phyloP scores from a whole-genome alignment of 1,140 invertebrate species.

The Trigoniulus corallinus region DNA sequence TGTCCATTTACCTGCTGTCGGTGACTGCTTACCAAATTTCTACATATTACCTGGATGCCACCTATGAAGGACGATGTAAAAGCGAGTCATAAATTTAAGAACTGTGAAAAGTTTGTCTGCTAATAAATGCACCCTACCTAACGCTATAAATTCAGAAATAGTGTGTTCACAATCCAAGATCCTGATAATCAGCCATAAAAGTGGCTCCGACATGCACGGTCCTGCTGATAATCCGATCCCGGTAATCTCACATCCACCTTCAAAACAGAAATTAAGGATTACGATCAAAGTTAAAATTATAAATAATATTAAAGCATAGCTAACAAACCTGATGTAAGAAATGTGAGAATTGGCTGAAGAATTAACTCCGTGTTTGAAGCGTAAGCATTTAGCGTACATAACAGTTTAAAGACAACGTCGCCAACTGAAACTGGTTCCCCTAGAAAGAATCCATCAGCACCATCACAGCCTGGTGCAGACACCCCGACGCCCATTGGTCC shows the following conservation, averaged over 20 bases:
- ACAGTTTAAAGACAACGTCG: slow-evolving; percentile 65
- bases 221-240: slow-evolving; percentile 7
- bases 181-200: slow-evolving; percentile 53
- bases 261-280: background rate
- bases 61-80: slow-evolving; percentile 15
- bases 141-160: slow-evolving; percentile 43
- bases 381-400: slow-evolving; percentile 49
- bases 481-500: slow-evolving; percentile 18
- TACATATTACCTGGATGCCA: slow-evolving; percentile 26
- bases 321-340: slow-evolving; percentile 40
- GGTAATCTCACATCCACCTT: background rate
- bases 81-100: background rate
- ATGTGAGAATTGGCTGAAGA: slow-evolving; percentile 53
- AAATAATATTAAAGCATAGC: background rate
- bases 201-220: slow-evolving; percentile 45
- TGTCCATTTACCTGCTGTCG: slow-evolving; percentile 30
- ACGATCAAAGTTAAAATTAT: background rate
- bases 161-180: slow-evolving; percentile 49
- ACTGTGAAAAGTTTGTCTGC: slow-evolving; percentile 14
- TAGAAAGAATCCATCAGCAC: slow-evolving; percentile 17
- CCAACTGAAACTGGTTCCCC: slow-evolving; percentile 50
- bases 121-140: too few relatives aligned
- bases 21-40: slow-evolving; percentile 27
- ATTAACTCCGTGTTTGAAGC: slow-evolving; percentile 51
- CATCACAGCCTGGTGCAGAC: slow-evolving; percentile 10